Percentiles rank a stretch among this genome's conserved stretches.
Conservation (phyloP, 1,140 invertebrate species). For the Plodia interpunctella region DNA sequence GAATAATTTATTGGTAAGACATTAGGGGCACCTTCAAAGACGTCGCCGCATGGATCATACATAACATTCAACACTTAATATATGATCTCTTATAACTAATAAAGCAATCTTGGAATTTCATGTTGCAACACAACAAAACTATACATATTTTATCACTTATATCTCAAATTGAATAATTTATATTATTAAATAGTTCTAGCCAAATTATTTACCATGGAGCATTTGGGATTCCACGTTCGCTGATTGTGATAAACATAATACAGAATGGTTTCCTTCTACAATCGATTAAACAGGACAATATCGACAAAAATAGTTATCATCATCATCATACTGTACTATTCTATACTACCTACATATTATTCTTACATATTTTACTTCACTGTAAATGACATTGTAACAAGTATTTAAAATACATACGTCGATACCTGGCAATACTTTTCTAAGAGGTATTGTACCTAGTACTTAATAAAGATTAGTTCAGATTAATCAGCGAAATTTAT, state of each 20-base stretch:
- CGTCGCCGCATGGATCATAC: conserved; percentile 31
- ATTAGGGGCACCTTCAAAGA: conserved; percentile 27
- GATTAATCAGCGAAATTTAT: too few species aligned
- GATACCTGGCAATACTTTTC: background rate
- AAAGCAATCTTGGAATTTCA: background rate
- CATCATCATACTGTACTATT: background rate
- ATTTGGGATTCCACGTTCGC: background rate
- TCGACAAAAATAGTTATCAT: background rate
- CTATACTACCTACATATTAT: background rate
- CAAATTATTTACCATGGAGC: too few species aligned
- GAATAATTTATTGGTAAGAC: conserved; percentile 60
- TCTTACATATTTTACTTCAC: background rate
- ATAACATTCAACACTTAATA: conserved; percentile 16
- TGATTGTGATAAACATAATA: background rate
- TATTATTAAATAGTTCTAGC: too few species aligned
- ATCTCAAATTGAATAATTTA: too few species aligned
- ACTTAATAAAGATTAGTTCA: too few species aligned
- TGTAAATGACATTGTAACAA: background rate
- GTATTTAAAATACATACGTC: background rate
- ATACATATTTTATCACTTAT: background rate
- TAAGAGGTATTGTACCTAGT: too few species aligned
- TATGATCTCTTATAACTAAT: too few species aligned
- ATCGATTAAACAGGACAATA: conserved; percentile 1
- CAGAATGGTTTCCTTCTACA: conserved; percentile 20
- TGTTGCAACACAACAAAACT: background rate